A percentile compares a stretch with the other conserved stretches of the same genome.
phyloP scores from a whole-genome alignment of 1,140 invertebrate species.

The Harlomillsia oculata region DNA sequence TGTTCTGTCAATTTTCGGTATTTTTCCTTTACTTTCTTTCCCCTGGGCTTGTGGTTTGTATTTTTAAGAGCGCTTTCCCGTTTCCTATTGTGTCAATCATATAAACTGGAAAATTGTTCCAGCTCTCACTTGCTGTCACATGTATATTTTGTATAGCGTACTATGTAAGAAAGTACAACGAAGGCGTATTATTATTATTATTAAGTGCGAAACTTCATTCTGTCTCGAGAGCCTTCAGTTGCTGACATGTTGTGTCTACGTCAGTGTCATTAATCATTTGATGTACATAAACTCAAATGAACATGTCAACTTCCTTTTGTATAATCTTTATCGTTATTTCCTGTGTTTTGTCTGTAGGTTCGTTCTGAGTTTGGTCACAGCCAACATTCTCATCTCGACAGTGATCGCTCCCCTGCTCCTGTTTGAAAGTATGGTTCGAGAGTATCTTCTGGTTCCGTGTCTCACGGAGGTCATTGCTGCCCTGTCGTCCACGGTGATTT shows the following conservation, averaged over 20 bases:
- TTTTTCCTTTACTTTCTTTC: too few species aligned
- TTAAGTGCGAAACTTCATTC: too few species aligned
- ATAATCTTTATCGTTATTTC: background rate
- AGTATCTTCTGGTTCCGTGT: constrained; percentile 41
- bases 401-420: constrained; percentile 45
- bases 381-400: constrained; percentile 46
- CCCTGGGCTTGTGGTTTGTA: too few species aligned
- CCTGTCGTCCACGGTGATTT: constrained; percentile 39
- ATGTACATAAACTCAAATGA: too few species aligned
- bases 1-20: too few species aligned
- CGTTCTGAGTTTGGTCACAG: constrained; percentile 48
- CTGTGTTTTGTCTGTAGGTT: constrained; percentile 40
- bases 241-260: background rate
- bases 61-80: too few species aligned
- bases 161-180: too few species aligned
- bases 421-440: constrained; percentile 37
- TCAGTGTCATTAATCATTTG: background rate
- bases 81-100: too few species aligned
- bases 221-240: background rate
- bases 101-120: too few species aligned
- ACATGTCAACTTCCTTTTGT: background rate
- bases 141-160: too few species aligned
- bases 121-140: too few species aligned
- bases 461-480: constrained; percentile 43
- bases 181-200: too few species aligned